phyloP scores from a whole-genome alignment of 2,888 invertebrate genomes.

The Drosophila yooni region DNA sequence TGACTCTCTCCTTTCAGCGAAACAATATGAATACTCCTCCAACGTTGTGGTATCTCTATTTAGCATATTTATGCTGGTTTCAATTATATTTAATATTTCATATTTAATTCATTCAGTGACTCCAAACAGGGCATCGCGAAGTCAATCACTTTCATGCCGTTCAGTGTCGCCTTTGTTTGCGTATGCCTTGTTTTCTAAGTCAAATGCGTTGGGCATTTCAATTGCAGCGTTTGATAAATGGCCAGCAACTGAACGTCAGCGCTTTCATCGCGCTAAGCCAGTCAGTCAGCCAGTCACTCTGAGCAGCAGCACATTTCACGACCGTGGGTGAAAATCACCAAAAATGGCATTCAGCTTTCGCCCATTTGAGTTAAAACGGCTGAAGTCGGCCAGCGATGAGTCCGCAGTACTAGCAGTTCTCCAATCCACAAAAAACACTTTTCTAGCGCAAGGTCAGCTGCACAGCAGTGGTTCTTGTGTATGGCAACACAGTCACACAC shows the following conservation, averaged over 20 bases:
- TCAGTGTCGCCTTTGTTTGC: slow-evolving; percentile 20
- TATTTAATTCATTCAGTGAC: neutral
- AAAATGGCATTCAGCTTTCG: slow-evolving; percentile 77
- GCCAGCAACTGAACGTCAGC: slow-evolving; percentile 60
- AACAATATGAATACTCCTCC: neutral
- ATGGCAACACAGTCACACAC: slow-evolving; percentile 1
- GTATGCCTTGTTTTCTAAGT: slow-evolving; percentile 55
- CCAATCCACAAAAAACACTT: slow-evolving; percentile 48
- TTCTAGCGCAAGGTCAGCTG: slow-evolving; percentile 71
- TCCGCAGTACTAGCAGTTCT: slow-evolving; percentile 14
- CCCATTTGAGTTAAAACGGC: slow-evolving; percentile 59
- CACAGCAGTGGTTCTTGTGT: slow-evolving; percentile 50
- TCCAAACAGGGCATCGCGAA: slow-evolving; percentile 19
- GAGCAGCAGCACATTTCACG: slow-evolving; percentile 62
- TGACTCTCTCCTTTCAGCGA: neutral
- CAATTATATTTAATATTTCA: neutral
- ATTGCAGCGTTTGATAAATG: slow-evolving; percentile 77
- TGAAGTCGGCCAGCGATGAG: slow-evolving; percentile 16
- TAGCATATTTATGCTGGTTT: neutral
- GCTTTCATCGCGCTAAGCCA: slow-evolving; percentile 34
- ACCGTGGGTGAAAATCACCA: slow-evolving; percentile 76
- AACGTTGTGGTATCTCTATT: neutral
- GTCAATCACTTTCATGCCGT: slow-evolving; percentile 3
- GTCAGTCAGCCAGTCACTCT: slow-evolving; percentile 46
- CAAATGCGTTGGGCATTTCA: slow-evolving; percentile 73